Evolutionary conservation across 1,140 invertebrate genomes (phyloP), one percentile per base, ranked within the genome.

Genomic region (Cardiocondyla obscurior): DNA sequence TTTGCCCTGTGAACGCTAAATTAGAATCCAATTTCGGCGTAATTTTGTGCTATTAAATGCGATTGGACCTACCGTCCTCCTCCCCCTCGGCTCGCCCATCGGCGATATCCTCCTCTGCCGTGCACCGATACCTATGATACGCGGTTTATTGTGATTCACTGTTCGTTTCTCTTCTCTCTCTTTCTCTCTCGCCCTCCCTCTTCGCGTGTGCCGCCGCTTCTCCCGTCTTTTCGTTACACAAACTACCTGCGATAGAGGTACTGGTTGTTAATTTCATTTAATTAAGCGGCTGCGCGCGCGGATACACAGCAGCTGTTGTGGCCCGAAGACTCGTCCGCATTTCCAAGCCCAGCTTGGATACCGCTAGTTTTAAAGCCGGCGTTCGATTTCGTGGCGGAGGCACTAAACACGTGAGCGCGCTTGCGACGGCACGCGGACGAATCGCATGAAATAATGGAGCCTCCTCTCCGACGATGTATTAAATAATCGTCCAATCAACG

Each of bases 1-100:
- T 92, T 93, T 90, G 76, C 89, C 92, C 88, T 85, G 88, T 87
- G 85, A 88, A 84, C 88, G 91, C 84, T 92, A 92, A 93, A 94
- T 94, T 93, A 94, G 92, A 94, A 94, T 94, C 93, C 93, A 94
- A 94, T 94, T 94, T 93, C 91, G 89, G 85, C 89, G 90, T 94
- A 94, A 94, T 94, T 93, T 91, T 90, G 91, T 92, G 90, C 92
- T 91, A 94, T 94, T 93, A 94, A 93, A 90, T 90, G 88, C 92
- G 91, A 93, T 92, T 91, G 92, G 90, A 88, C 81, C 70, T 28
- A 73, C 57, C 64, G 36, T 22, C n/a, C n/a, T 33, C 42, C 30
- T 2, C 28, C 36, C 12, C 46, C 28, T 58, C 25, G 19, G 14
- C 5, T 25, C 42, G 19, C 22, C 25, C 5, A 3, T 30, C 33